A percentile compares a stretch with the other conserved stretches of the same genome.
Conservation (phyloP, 2,888 invertebrate species). For the Troides aeacus region DNA sequence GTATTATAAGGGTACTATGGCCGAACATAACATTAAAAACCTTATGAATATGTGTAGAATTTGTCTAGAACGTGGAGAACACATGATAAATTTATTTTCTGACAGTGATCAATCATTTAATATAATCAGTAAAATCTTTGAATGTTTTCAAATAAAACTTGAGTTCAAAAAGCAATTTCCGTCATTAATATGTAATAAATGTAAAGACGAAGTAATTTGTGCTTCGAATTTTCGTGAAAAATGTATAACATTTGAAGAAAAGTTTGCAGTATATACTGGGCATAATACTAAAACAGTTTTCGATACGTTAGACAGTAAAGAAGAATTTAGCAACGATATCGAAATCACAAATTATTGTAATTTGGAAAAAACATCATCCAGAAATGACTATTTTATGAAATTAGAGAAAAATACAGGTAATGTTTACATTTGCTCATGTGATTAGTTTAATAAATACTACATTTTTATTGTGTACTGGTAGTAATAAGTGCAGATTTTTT, state of each 20-base stretch:
- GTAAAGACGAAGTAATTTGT: constrained; percentile 52
- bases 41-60: constrained; percentile 49
- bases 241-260: constrained; percentile 56
- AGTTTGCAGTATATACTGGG: constrained; percentile 41
- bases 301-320: neutral
- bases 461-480: neutral
- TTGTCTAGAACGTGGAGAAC: constrained; percentile 46
- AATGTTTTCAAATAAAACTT: constrained; percentile 59
- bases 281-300: constrained; percentile 11
- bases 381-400: neutral
- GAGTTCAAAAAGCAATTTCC: constrained; percentile 48
- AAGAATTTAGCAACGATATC: neutral
- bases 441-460: too few species aligned
- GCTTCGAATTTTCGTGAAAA: constrained; percentile 57
- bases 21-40: neutral
- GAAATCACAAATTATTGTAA: constrained; percentile 1
- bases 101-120: constrained; percentile 42
- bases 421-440: too few species aligned
- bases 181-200: constrained; percentile 52
- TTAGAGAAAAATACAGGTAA: neutral
- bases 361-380: neutral
- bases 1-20: neutral
- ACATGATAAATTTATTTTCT: constrained; percentile 44
- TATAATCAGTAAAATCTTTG: constrained; percentile 50
- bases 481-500: neutral